phyloP scores from a whole-genome alignment of 2,797 vertebrate genomes.

The Orestias chungarensis region DNA sequence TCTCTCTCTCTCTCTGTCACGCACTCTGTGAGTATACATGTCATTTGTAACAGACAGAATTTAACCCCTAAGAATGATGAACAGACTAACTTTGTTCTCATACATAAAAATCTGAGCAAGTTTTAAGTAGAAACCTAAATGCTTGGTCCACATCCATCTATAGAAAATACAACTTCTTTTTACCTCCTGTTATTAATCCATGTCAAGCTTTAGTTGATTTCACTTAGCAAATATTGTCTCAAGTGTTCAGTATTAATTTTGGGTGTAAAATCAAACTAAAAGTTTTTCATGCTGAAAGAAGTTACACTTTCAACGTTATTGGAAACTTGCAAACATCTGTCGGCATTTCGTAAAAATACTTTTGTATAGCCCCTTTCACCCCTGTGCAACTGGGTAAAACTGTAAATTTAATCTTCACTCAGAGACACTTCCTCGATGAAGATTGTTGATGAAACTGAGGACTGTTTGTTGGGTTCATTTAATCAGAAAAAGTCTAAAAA shows the following conservation, averaged over 20 bases:
- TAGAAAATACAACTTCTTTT: background rate
- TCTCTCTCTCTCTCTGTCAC: no score
- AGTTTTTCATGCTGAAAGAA: no score
- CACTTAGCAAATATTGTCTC: background rate
- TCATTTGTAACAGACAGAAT: background rate
- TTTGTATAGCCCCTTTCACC: background rate
- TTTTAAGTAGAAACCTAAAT: background rate
- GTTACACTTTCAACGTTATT: background rate
- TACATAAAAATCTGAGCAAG: background rate
- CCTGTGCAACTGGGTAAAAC: background rate
- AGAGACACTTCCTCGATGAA: background rate
- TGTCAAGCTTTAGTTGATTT: background rate
- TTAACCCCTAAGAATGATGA: background rate
- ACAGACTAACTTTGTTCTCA: background rate
- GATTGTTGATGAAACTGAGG: background rate
- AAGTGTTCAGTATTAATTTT: background rate
- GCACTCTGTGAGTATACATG: no score
- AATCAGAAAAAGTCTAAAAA: no score
- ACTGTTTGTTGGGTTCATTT: background rate
- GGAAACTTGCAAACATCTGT: background rate
- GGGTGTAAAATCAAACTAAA: background rate
- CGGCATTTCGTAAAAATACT: background rate
- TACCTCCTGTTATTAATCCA: background rate
- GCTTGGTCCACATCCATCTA: background rate
- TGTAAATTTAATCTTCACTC: background rate